Evolutionary conservation across 1,140 invertebrate species (phyloP), one percentile per base, ranked within the genome.

Genomic region (Orius insidiosus): DNA sequence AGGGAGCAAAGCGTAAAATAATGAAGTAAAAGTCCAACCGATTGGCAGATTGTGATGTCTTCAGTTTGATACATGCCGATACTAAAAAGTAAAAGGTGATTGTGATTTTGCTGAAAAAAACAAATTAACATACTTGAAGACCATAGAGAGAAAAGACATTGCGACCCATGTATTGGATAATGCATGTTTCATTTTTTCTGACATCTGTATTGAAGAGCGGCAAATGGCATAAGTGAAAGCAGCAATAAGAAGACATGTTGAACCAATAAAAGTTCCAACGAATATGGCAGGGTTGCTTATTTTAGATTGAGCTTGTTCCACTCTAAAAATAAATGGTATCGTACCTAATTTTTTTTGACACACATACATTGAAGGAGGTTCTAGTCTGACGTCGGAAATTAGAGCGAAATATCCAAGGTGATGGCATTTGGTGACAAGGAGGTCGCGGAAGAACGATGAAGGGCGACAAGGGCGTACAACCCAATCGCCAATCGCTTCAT

Each of bases 41-140:
- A 68, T 56, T 87, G 80, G 58, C 88, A 93, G 9, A 85, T 68
- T 51, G 70, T 63, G 1, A 75, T 60, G 53, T 83, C 75, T 57
- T 87, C 79, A 0, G 84, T 88, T 57, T 88, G 83, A 55, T 85
- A 84, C 46, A 90, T 82, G 24, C 88, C 87, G 53, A 83, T 63
- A 0, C 78, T 67, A 52, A 62, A 71, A 55, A n/a, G n/a, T n/a
- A n/a, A n/a, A n/a, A n/a, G n/a, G n/a, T n/a, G n/a, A n/a, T n/a
- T n/a, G 14, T 15, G 7, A 49, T n/a, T n/a, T n/a, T n/a, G n/a
- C n/a, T 36, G 35, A 36, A 36, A 3, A 36, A 4, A 33, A 39
- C 15, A 45, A 42, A 18, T 31, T 34, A n/a, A 45, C 46, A 51
- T 52, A 61, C 30, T 66, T 80, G 60, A 87, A 93, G 16, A 80